Percentiles rank a stretch among this genome's conserved stretches.
These are phyloP conservation scores for Hyles vespertilio DNA, from an alignment of 1,140 invertebrate genomes.

Conservation along the genomic window DNA sequence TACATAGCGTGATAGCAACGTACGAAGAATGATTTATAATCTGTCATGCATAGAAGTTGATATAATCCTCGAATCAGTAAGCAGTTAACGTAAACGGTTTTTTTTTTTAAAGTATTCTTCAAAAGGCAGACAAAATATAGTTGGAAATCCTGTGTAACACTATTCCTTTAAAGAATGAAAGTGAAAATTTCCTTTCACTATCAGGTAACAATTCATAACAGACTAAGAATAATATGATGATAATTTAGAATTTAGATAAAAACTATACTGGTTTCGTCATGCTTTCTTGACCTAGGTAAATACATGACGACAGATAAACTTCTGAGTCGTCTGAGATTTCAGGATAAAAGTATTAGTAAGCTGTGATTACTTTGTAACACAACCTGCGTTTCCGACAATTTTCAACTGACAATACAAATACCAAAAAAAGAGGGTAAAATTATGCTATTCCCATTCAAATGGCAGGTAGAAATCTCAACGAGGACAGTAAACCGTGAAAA, in stretches of 20 bases:
- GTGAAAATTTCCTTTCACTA: not conserved
- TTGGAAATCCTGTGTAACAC: not conserved
- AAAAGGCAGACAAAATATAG: conserved; percentile 1
- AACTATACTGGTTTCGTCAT: conserved; percentile 17
- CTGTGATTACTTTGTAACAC: not conserved
- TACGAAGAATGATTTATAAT: too few relatives aligned
- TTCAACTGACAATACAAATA: too few relatives aligned
- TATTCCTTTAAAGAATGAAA: too few relatives aligned
- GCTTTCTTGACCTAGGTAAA: conserved; percentile 28
- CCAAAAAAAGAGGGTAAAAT: too few relatives aligned
- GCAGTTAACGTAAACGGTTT: not conserved
- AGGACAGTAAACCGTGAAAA: too few relatives aligned
- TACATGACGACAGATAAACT: conserved; percentile 7
- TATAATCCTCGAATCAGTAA: not conserved
- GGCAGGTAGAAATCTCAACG: too few relatives aligned
- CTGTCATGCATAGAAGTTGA: too few relatives aligned
- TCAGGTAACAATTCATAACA: not conserved
- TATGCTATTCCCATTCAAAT: too few relatives aligned
- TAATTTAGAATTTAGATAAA: conserved; percentile 1
- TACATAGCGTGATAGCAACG: too few relatives aligned
- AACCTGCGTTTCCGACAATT: not conserved
- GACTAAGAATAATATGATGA: conserved; percentile 10
- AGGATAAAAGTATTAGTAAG: not conserved
- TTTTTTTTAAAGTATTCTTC: not conserved
- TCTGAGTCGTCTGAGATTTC: conserved; percentile 2